Percentiles rank a stretch among this genome's conserved stretches.
Evolutionary conservation across 2,797 vertebrate genomes (phyloP).

Genomic region (Lateolabrax maculatus): DNA sequence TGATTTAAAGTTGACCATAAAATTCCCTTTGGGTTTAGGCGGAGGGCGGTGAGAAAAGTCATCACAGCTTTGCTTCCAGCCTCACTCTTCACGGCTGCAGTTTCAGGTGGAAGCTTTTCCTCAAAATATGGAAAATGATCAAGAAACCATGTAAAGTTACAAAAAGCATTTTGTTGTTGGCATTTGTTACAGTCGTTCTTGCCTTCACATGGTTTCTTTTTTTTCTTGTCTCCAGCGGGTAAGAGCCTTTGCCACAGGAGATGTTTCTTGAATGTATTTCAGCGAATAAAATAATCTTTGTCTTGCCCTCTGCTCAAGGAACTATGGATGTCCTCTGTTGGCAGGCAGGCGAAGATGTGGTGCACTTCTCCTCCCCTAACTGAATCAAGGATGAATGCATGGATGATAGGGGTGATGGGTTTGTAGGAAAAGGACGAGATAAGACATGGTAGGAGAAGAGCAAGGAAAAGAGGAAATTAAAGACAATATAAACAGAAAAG

Average conservation of each 20-base stretch:
- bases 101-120: conserved; percentile 68
- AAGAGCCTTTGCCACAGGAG: conserved; percentile 51
- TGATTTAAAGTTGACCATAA: conserved; percentile 57
- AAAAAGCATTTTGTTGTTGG: conserved; percentile 62
- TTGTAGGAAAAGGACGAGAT: background rate
- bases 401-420: conserved; percentile 11
- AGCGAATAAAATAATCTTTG: conserved; percentile 74
- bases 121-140: conserved; percentile 57
- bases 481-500: conserved; percentile 14
- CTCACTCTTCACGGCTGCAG: conserved; percentile 55
- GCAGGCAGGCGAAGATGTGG: conserved; percentile 68
- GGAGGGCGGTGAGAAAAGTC: conserved; percentile 66
- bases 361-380: conserved; percentile 57
- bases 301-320: conserved; percentile 75
- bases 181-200: conserved; percentile 54
- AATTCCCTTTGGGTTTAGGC: conserved; percentile 74
- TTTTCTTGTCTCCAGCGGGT: conserved; percentile 48
- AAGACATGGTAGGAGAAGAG: background rate
- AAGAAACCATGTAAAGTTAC: conserved; percentile 76
- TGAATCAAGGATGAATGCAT: conserved; percentile 42
- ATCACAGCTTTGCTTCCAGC: conserved; percentile 71
- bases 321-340: conserved; percentile 69
- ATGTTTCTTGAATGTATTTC: conserved; percentile 70
- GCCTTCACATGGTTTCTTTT: conserved; percentile 67
- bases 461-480: background rate